Conservation (phyloP, 2,113 vertebrate genomes). For the Percina caprodes region DNA sequence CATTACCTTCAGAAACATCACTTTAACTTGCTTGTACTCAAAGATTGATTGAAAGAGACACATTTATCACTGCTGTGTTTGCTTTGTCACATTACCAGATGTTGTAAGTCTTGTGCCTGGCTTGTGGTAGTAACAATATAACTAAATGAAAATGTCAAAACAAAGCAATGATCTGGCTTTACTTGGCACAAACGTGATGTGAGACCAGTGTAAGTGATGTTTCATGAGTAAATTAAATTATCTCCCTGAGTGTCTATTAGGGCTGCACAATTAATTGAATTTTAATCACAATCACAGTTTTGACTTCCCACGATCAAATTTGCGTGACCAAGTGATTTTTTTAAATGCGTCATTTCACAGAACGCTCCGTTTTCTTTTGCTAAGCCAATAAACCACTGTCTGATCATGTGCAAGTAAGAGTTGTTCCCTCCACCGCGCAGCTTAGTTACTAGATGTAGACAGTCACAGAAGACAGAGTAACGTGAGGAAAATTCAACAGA, state of each 20-base stretch:
- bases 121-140: background rate
- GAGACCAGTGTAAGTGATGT: background rate
- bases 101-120: background rate
- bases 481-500: too few relatives aligned
- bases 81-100: background rate
- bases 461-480: too few relatives aligned
- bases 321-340: too few relatives aligned
- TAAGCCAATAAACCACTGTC: too few relatives aligned
- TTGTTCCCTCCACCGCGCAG: too few relatives aligned
- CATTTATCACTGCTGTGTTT: slow-evolving; percentile 12
- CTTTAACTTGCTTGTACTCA: slow-evolving; percentile 11
- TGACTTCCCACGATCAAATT: too few relatives aligned
- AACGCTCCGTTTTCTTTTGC: too few relatives aligned
- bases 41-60: slow-evolving; percentile 14
- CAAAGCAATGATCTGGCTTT: background rate
- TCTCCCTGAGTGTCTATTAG: background rate
- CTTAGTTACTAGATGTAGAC: too few relatives aligned
- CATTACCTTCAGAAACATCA: slow-evolving; percentile 10
- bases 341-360: too few relatives aligned
- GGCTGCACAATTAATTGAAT: too few relatives aligned
- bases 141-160: slow-evolving; percentile 43
- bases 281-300: too few relatives aligned
- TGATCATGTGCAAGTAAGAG: too few relatives aligned
- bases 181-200: background rate
- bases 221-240: slow-evolving; percentile 28